phyloP scores from a whole-genome alignment of 1,140 invertebrate genomes.

The Ptiloglossa arizonensis region DNA sequence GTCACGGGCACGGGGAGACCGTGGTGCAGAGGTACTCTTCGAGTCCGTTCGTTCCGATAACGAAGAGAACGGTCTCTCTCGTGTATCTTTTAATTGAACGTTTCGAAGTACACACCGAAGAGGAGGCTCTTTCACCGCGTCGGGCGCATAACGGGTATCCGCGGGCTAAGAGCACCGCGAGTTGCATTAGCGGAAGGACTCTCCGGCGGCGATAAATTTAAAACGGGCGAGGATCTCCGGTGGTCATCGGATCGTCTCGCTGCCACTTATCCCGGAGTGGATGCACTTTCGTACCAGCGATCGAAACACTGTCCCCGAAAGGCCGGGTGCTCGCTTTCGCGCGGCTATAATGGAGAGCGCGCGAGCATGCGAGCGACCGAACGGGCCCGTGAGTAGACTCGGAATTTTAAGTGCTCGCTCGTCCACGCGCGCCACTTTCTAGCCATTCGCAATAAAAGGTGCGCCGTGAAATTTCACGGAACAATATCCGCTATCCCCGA shows the following conservation, averaged over 20 bases:
- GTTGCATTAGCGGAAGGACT: constrained; percentile 46
- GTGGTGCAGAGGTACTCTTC: too few relatives aligned
- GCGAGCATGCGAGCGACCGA: too few relatives aligned
- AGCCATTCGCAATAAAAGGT: background rate
- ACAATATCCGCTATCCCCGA: background rate
- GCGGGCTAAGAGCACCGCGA: constrained; percentile 39
- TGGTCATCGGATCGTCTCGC: constrained; percentile 18
- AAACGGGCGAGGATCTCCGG: constrained; percentile 37
- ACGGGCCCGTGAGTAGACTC: constrained; percentile 4
- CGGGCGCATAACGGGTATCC: constrained; percentile 30
- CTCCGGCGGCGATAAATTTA: constrained; percentile 53
- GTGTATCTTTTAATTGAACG: constrained; percentile 16
- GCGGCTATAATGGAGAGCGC: constrained; percentile 48
- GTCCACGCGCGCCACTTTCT: background rate
- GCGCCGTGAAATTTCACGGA: background rate
- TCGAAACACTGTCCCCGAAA: constrained; percentile 38
- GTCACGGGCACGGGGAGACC: too few relatives aligned
- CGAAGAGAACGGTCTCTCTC: background rate
- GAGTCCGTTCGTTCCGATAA: background rate
- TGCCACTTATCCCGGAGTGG: constrained; percentile 63
- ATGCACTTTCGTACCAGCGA: constrained; percentile 54
- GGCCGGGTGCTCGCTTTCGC: constrained; percentile 23
- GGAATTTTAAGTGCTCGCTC: constrained; percentile 61
- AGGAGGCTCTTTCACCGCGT: background rate
- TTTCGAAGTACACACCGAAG: background rate